Evolutionary conservation across 2,888 invertebrate genomes (phyloP).

Genomic region (Spatulosminthurus flaviceps): DNA sequence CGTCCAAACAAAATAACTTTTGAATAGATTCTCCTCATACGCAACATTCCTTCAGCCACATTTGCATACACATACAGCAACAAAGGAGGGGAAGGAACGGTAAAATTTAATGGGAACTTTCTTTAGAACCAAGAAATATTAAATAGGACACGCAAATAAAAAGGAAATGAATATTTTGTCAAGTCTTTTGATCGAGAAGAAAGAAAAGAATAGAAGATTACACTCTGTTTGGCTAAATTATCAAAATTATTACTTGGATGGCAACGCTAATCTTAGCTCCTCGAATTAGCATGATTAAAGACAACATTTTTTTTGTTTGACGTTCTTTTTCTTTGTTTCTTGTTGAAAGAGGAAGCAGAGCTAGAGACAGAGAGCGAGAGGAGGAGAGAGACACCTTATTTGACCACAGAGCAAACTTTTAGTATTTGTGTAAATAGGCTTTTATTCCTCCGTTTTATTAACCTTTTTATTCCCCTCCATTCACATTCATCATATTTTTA

Average conservation of each 20-base stretch:
- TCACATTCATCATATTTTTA: conserved; percentile 13
- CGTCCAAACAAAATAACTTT: background rate
- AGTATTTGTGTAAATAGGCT: background rate
- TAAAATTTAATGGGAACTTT: background rate
- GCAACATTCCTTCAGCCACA: background rate
- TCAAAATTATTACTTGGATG: conserved; percentile 12
- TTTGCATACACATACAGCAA: background rate
- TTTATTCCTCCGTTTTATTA: background rate
- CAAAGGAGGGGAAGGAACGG: background rate
- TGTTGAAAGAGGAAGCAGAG: background rate
- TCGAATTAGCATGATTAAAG: background rate
- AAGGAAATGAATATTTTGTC: conserved; percentile 14
- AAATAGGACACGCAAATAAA: background rate
- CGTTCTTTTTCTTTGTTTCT: background rate
- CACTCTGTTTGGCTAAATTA: conserved; percentile 29
- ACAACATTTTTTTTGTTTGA: background rate
- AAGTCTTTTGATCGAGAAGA: conserved; percentile 4
- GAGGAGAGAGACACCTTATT: background rate
- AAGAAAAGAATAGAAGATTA: background rate
- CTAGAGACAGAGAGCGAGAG: background rate
- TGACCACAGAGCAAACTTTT: background rate
- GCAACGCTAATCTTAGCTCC: background rate
- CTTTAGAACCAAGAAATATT: background rate
- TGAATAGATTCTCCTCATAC: background rate
- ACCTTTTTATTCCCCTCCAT: conserved; percentile 7